These are phyloP conservation scores for Trachelus tabidus DNA, from an alignment of 2,888 invertebrate species.

Conservation along the genomic window DNA sequence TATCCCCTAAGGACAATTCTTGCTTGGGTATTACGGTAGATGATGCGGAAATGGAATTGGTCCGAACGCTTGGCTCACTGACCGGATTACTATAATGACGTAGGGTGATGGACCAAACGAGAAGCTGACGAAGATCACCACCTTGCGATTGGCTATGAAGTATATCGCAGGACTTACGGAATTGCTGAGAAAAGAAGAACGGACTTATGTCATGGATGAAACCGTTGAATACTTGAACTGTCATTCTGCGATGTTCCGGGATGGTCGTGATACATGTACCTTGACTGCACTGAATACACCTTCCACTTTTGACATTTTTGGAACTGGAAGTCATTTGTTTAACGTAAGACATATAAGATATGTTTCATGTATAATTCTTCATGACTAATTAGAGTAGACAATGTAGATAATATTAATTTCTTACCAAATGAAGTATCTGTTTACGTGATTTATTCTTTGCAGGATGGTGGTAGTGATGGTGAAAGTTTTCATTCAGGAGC, in stretches of 20 bases:
- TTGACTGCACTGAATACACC: slow-evolving; percentile 12
- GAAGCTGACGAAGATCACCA: slow-evolving; percentile 91
- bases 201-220: slow-evolving; percentile 13
- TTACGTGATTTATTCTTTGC: not conserved
- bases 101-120: slow-evolving; percentile 71
- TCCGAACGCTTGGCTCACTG: not conserved
- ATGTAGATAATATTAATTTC: not conserved
- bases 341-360: slow-evolving; percentile 10
- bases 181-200: slow-evolving; percentile 14
- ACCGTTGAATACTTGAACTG: slow-evolving; percentile 12
- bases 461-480: slow-evolving; percentile 21
- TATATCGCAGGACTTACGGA: slow-evolving; percentile 75
- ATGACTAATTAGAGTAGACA: not conserved
- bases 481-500: slow-evolving; percentile 22
- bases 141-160: slow-evolving; percentile 86
- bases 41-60: not conserved
- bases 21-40: not conserved
- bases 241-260: slow-evolving; percentile 15
- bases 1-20: not conserved
- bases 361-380: not conserved
- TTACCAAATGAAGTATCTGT: not conserved
- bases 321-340: not conserved
- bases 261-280: slow-evolving; percentile 15
- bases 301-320: not conserved
- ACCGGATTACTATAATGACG: not conserved